A percentile compares a stretch with the other conserved stretches of the same genome.
Evolutionary conservation across 2,888 invertebrate species (phyloP).

Genomic region (Tetropium fuscum): DNA sequence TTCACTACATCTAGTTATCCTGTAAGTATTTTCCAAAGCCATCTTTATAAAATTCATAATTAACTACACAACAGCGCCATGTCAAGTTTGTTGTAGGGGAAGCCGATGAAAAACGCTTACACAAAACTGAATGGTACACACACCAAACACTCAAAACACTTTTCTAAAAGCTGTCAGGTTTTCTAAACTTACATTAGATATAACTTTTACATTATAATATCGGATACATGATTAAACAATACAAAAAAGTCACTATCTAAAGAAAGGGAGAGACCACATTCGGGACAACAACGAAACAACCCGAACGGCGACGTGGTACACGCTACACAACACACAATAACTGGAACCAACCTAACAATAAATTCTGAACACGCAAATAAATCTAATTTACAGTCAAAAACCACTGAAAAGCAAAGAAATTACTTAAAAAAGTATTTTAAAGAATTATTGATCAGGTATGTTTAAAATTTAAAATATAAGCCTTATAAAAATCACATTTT

Average conservation of each 20-base stretch:
- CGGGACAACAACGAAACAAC: constrained; percentile 28
- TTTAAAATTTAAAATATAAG: too few species aligned
- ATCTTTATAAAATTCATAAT: constrained; percentile 30
- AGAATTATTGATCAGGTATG: too few species aligned
- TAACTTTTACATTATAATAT: constrained; percentile 65
- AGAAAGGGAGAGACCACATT: constrained; percentile 58
- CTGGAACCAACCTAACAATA: too few species aligned
- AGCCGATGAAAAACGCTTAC: constrained; percentile 39
- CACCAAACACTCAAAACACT: constrained; percentile 12
- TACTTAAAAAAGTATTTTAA: too few species aligned
- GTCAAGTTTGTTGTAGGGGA: constrained; percentile 45
- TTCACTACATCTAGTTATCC: background rate
- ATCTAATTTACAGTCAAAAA: too few species aligned
- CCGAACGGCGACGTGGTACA: constrained; percentile 10
- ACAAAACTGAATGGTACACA: constrained; percentile 25
- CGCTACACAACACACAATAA: too few species aligned
- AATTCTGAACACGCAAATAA: too few species aligned
- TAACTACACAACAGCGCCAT: constrained; percentile 51
- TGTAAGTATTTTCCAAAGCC: constrained; percentile 2
- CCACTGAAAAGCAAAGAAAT: too few species aligned
- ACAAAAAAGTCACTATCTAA: constrained; percentile 65
- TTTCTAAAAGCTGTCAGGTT: background rate
- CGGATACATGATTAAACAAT: constrained; percentile 69
- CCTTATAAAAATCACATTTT: too few species aligned
- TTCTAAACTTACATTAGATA: constrained; percentile 54